Base-by-base conservation (phyloP, 1,140 invertebrate species). In the Brachionus manjavacas region DNA sequence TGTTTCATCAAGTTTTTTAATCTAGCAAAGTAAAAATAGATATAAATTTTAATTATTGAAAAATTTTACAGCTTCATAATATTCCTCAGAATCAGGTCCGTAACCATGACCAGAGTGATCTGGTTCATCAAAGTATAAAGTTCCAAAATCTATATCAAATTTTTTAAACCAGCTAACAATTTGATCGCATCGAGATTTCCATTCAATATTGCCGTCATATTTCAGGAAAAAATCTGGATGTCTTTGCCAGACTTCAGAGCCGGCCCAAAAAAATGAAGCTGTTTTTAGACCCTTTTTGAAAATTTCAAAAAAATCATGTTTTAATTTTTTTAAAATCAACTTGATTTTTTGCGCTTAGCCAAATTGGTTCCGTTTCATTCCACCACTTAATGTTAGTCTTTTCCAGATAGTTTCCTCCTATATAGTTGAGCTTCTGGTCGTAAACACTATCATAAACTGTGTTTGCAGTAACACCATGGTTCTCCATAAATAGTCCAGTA, bases 71-170 rank as follows among this genome's bases (percentile, higher is more conserved):
- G 49, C 35, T 43, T 49, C 12, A 16, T 28, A 9, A n/a, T 23
- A 55, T 85, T 84, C 55, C 39, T 41, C 12, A n/a, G 31, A 66
- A 52, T 83, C 60, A 52, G 81, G 81, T 46, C 81, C 81, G 14
- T 46, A 68, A 23, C 20, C 28, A 43, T 93, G 92, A 3, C 89
- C 92, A 83, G 91, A 88, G 11, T 88, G 87, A 87, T 94, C 94
- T 2, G 93, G 93, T 86, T 94, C 92, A 86, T 94, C 92, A 86
- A 94, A 92, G 86, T 94, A 94, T n/a, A 93, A 83, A 86, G 92
- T 91, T 4, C 93, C 91, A 78, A 94, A 89, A 83, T 88, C 84
- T 4, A 85, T 43, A 23, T 85, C 52, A 81, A 84, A 4, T 89
- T 93, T 92, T n/a, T 91, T 92, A 76, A 94, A 90, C 93, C 93